Conservation (phyloP, 2,888 invertebrate species). For the Lissonota sp. region DNA sequence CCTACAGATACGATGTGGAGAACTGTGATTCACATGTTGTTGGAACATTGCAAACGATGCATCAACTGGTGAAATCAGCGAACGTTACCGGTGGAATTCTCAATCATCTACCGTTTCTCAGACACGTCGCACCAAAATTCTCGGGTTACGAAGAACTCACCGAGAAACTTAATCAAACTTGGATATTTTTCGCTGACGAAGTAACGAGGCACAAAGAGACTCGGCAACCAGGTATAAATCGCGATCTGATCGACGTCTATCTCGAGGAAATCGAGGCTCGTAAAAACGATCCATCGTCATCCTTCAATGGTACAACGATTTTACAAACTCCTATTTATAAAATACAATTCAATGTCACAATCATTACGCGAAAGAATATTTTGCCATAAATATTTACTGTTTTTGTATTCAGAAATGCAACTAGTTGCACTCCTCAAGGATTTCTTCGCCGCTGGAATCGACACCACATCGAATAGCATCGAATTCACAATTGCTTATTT, state of each 20-base stretch:
- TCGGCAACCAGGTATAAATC: conserved; percentile 66
- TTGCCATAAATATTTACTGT: neutral
- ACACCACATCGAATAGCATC: conserved; percentile 92
- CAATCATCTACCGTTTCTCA: conserved; percentile 88
- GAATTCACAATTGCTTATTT: conserved; percentile 91
- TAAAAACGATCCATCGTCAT: conserved; percentile 68
- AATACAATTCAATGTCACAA: neutral
- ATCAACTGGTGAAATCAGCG: conserved; percentile 86
- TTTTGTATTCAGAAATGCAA: conserved; percentile 88
- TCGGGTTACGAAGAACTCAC: conserved; percentile 86
- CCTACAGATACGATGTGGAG: conserved; percentile 84
- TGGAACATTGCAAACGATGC: conserved; percentile 86
- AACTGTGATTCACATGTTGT: conserved; percentile 85
- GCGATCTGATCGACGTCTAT: conserved; percentile 79
- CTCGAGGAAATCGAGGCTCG: conserved; percentile 75
- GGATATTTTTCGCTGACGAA: conserved; percentile 84
- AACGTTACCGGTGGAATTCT: conserved; percentile 88
- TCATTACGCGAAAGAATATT: conserved; percentile 9
- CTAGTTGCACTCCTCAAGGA: conserved; percentile 91
- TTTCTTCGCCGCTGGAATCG: conserved; percentile 93
- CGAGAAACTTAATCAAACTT: conserved; percentile 85
- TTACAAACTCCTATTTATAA: neutral
- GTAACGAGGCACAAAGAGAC: conserved; percentile 73
- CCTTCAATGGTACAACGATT: conserved; percentile 75
- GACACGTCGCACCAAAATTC: conserved; percentile 87